Evolutionary conservation across 2,888 invertebrate species (phyloP), one percentile per base, ranked within the genome.

Genomic region (Lobophora halterata): DNA sequence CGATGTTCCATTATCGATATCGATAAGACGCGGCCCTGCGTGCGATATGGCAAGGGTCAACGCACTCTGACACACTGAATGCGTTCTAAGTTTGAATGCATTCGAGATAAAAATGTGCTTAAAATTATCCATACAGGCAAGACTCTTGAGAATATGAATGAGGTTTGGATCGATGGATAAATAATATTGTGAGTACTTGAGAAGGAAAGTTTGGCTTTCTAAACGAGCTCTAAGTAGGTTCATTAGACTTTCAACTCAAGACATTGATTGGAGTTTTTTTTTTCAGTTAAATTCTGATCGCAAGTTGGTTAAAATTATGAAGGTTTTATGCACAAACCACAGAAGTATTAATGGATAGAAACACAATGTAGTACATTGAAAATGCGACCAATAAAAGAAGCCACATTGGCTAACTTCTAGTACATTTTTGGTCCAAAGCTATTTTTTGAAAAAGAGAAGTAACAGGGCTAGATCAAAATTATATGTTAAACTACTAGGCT

Each of bases 21-120:
- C 54, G 58, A 52, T 21, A 31, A 24, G 25, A 50, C 42, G 29
- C 70, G 52, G 31, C 49, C 36, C 59, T 57, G 52, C 56, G 79
- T 81, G 83, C 81, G 78, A 83, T 83, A 83, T 78, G 80, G 68
- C 60, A 54, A 44, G 59, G 60, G 82, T 71, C 79, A 67, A 67
- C 47, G 74, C 47, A 58, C 79, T 58, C 59, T 49, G 51, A 58
- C 62, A 59, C 56, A 60, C 61, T 71, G 67, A 71, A 19, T 23
- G 35, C 21, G 19, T n/a, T n/a, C n/a, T n/a, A n/a, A n/a, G n/a
- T 35, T 30, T 28, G 19, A 32, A 65, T 73, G 75, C 78, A 68
- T 63, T 69, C 60, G 32, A 58, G 58, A 60, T 58, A 61, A 66
- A 62, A 64, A 61, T 52, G 44, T 51, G 55, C 51, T 46, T 46